phyloP scores from a whole-genome alignment of 2,888 invertebrate genomes.

The Cerceris ruficornis region DNA sequence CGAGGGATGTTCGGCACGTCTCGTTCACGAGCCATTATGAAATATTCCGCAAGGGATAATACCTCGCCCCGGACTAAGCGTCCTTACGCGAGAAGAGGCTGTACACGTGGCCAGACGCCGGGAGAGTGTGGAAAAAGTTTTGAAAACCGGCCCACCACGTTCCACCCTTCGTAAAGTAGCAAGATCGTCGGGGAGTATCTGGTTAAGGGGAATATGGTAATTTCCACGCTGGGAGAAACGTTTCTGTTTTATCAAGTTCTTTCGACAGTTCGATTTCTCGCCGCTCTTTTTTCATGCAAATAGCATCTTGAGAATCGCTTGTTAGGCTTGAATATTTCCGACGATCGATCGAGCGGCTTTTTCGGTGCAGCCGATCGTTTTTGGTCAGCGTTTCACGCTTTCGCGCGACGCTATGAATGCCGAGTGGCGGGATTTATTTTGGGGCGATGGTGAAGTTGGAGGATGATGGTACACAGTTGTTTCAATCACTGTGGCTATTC shows the following conservation, averaged over 20 bases:
- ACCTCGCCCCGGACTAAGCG: background rate
- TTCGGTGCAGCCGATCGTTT: background rate
- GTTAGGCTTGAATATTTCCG: too few relatives aligned
- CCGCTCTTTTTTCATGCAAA: background rate
- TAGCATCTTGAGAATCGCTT: too few relatives aligned
- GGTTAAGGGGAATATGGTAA: slow-evolving; percentile 28
- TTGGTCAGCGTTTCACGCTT: background rate
- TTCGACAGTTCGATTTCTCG: background rate
- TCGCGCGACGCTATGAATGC: too few relatives aligned
- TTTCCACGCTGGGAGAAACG: slow-evolving; percentile 17
- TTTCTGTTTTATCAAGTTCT: slow-evolving; percentile 38
- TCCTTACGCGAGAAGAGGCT: background rate
- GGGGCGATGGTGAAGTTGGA: too few relatives aligned
- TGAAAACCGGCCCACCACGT: background rate
- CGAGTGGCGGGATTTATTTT: too few relatives aligned
- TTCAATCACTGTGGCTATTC: too few relatives aligned
- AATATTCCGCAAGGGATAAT: slow-evolving; percentile 51
- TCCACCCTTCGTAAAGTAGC: slow-evolving; percentile 23
- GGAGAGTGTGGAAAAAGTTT: slow-evolving; percentile 16
- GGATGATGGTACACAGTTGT: too few relatives aligned
- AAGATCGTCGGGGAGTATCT: slow-evolving; percentile 22
- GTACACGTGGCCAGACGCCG: slow-evolving; percentile 17
- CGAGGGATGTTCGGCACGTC: slow-evolving; percentile 42
- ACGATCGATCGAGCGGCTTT: background rate
- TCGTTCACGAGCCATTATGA: slow-evolving; percentile 46